A percentile compares a stretch with the other conserved stretches of the same genome.
Evolutionary conservation across 2,113 vertebrate species (phyloP).

Genomic region (Myotis lucifugus): DNA sequence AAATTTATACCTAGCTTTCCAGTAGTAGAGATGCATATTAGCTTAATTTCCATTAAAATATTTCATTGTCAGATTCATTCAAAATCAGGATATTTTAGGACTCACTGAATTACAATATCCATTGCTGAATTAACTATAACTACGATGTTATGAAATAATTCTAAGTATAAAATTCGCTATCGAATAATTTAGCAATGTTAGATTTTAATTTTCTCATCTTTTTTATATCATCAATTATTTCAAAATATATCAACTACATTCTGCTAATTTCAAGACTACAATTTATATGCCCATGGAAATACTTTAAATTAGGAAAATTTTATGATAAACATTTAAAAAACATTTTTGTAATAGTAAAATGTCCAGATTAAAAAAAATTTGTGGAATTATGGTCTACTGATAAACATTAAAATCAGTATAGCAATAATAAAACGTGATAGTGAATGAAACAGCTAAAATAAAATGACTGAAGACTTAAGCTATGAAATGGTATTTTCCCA

Average conservation of each 20-base stretch:
- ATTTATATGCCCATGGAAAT: conserved; percentile 56
- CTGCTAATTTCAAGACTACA: conserved; percentile 40
- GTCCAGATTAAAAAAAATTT: background rate
- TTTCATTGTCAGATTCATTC: background rate
- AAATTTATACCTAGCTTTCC: background rate
- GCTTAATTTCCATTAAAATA: conserved; percentile 31
- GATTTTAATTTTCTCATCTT: background rate
- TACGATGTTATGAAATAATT: background rate
- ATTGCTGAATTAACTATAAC: background rate
- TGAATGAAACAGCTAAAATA: conserved; percentile 83
- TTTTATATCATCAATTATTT: background rate
- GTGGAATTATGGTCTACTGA: conserved; percentile 49
- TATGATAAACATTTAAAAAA: conserved; percentile 53
- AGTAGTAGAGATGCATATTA: background rate
- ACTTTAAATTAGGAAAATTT: conserved; percentile 51
- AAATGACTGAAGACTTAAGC: conserved; percentile 78
- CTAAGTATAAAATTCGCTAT: conserved; percentile 30
- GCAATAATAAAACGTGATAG: conserved; percentile 77
- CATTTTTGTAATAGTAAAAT: conserved; percentile 45
- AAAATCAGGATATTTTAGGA: conserved; percentile 10
- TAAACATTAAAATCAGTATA: conserved; percentile 70
- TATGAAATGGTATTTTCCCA: conserved; percentile 75
- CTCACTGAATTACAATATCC: background rate
- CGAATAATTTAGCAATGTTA: conserved; percentile 31
- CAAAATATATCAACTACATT: conserved; percentile 2